Percentiles rank a stretch among this genome's conserved stretches.
Evolutionary conservation across 2,113 vertebrate genomes (phyloP).

Genomic region (Dicrurus megarhynchus): DNA sequence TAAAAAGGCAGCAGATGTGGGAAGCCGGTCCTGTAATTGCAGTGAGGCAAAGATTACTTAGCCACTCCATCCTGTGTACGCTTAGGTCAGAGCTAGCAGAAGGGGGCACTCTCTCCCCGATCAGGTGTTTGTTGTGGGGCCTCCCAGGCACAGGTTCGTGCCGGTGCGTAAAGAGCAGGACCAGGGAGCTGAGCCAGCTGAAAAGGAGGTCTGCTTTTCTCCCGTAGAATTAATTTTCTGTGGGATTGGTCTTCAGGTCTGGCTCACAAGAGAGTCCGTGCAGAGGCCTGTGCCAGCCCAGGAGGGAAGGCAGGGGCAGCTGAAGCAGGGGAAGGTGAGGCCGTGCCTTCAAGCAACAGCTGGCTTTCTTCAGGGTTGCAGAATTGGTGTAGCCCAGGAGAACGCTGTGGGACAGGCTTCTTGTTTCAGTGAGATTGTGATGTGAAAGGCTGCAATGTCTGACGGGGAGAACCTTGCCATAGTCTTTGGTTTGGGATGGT

Average conservation of each 20-base stretch:
- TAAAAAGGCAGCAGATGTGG: neutral
- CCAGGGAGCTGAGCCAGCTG: neutral
- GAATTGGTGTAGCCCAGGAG: neutral
- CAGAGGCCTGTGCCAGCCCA: neutral
- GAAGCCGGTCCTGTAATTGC: neutral
- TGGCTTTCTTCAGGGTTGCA: neutral
- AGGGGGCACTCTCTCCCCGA: accelerated
- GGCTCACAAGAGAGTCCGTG: neutral
- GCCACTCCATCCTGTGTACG: accelerated
- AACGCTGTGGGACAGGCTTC: too few relatives aligned
- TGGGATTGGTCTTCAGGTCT: neutral
- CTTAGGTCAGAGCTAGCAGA: neutral
- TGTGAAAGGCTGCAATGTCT: neutral
- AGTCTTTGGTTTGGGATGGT: neutral
- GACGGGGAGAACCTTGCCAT: neutral
- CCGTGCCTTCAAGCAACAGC: accelerated
- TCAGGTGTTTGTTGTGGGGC: neutral
- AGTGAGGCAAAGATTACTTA: neutral
- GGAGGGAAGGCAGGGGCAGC: neutral
- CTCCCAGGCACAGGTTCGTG: neutral
- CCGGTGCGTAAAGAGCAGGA: neutral
- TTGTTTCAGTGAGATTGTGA: neutral
- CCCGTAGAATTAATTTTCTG: neutral
- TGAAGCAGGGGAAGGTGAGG: neutral
- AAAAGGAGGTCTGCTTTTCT: neutral